Evolutionary conservation across 2,113 vertebrate genomes (phyloP).

Genomic region (Centropus bengalensis): DNA sequence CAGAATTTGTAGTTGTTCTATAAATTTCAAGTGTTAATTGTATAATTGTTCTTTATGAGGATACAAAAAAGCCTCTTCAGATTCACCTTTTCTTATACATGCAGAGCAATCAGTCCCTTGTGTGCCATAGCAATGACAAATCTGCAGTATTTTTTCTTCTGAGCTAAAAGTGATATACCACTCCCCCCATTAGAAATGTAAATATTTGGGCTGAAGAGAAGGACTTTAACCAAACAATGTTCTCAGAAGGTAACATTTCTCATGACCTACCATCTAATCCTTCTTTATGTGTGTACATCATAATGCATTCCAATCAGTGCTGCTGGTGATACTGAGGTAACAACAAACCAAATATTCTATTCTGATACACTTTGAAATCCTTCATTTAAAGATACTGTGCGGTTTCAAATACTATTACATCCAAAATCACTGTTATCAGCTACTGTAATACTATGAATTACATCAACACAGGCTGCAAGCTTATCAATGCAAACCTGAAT

Average conservation of each 20-base stretch:
- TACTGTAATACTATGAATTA: not conserved
- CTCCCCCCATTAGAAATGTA: not conserved
- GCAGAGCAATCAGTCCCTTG: not conserved
- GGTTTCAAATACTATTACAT: not conserved
- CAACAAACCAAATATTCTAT: not conserved
- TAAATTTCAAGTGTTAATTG: constrained; percentile 6
- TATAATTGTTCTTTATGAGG: constrained; percentile 11
- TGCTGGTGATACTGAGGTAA: not conserved
- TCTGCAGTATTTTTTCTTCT: not conserved
- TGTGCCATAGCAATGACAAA: not conserved
- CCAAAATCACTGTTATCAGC: not conserved
- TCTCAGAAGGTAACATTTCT: not conserved
- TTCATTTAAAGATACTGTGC: not conserved
- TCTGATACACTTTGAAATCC: not conserved
- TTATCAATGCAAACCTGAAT: not conserved
- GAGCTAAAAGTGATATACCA: not conserved
- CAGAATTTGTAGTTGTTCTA: not conserved
- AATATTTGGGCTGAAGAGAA: not conserved
- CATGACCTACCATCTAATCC: not conserved
- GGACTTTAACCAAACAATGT: not conserved
- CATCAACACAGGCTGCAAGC: not conserved
- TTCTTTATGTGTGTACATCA: not conserved
- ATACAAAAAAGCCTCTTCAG: not conserved
- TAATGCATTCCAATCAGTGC: not conserved
- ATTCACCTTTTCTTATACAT: not conserved